A percentile compares a stretch with the other conserved stretches of the same genome.
Conservation (phyloP, 2,797 vertebrate species). For the Antrozous pallidus region DNA sequence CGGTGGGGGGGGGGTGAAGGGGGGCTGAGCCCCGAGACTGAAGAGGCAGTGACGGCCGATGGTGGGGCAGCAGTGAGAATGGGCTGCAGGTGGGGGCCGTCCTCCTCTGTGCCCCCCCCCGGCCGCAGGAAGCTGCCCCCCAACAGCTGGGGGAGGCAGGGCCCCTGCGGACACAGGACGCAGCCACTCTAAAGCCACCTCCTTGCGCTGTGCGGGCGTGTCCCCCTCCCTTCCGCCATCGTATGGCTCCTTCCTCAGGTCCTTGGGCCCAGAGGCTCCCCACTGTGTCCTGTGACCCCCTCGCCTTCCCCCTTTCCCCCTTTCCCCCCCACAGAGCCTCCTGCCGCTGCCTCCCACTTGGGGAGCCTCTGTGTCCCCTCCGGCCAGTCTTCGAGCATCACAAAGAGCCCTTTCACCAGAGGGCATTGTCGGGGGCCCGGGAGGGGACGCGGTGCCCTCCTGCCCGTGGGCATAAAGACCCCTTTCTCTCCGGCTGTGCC, state of each 20-base stretch:
- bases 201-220: fast-evolving
- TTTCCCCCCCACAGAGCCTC: neutral
- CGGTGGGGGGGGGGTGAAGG: no score
- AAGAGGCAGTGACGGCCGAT: neutral
- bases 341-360: neutral
- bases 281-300: neutral
- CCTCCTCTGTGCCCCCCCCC: neutral
- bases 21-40: neutral
- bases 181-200: fast-evolving
- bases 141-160: neutral
- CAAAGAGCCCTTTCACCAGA: slow-evolving; percentile 70
- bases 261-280: neutral
- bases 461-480: slow-evolving; percentile 68
- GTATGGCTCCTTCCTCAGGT: neutral
- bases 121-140: neutral
- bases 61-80: neutral
- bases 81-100: fast-evolving
- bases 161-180: fast-evolving
- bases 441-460: slow-evolving; percentile 5
- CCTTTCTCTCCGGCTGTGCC: slow-evolving; percentile 48
- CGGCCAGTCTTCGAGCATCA: neutral
- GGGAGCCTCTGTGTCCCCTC: neutral
- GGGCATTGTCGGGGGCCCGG: slow-evolving; percentile 9
- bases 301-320: fast-evolving
- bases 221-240: neutral